Conservation (phyloP, 2,113 vertebrate genomes). For the Phoenicopterus ruber region DNA sequence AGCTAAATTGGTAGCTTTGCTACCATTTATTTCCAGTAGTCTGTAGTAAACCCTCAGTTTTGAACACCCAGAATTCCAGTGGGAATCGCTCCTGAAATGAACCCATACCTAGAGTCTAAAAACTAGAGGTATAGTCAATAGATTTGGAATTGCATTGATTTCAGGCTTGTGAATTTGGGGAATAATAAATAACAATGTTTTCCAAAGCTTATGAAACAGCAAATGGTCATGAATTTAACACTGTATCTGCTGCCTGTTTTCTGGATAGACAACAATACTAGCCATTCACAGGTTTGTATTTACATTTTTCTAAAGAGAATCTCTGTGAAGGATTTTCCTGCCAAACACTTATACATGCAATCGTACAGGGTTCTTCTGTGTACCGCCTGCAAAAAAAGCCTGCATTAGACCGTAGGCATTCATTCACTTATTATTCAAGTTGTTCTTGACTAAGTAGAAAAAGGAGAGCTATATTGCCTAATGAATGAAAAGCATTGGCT, state of each 20-base stretch:
- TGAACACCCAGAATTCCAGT: not conserved
- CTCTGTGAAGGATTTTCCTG: not conserved
- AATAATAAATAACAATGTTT: constrained; percentile 28
- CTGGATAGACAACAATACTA: not conserved
- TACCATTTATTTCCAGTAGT: not conserved
- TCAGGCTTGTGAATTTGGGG: not conserved
- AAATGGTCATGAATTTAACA: not conserved
- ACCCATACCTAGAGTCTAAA: not conserved
- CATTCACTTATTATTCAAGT: constrained; percentile 31
- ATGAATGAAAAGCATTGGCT: constrained; percentile 29
- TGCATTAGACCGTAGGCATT: not conserved
- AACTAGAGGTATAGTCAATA: not conserved
- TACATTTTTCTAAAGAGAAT: not conserved
- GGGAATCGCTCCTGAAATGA: not conserved
- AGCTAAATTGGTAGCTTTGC: not conserved
- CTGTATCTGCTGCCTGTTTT: not conserved
- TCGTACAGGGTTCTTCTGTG: not conserved
- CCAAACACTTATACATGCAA: not conserved
- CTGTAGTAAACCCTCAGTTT: not conserved
- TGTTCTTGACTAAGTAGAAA: constrained; percentile 32
- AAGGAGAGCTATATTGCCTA: constrained; percentile 26
- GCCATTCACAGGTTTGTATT: not conserved
- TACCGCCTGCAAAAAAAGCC: not conserved
- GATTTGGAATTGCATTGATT: not conserved
- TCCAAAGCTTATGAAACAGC: not conserved